These are phyloP conservation scores for Ladona fulva DNA, from an alignment of 1,140 invertebrate species.

Conservation along the genomic window DNA sequence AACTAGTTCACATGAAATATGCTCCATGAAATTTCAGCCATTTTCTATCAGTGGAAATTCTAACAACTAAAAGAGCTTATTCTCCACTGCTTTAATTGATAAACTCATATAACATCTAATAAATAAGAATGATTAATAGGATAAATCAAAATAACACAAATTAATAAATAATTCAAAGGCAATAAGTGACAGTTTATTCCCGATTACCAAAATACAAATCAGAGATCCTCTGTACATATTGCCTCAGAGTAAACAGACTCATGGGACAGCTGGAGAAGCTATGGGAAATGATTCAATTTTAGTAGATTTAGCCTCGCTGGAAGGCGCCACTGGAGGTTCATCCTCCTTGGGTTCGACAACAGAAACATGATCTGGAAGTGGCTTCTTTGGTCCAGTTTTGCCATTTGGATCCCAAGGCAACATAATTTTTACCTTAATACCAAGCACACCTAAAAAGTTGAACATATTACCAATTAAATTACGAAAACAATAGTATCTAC, in stretches of 20 bases:
- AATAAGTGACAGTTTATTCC: not conserved
- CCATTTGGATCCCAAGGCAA: slow-evolving; percentile 94
- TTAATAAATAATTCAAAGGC: no score
- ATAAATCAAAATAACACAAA: no score
- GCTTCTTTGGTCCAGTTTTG: slow-evolving; percentile 94
- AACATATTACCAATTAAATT: no score
- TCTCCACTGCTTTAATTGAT: no score
- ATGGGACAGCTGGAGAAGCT: not conserved
- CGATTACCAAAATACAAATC: not conserved
- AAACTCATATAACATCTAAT: no score
- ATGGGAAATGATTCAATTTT: slow-evolving; percentile 28
- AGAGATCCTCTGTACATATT: not conserved
- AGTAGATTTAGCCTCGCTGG: slow-evolving; percentile 50
- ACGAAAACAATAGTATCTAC: no score
- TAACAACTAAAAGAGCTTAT: no score
- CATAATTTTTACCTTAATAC: slow-evolving; percentile 99
- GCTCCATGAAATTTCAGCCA: no score
- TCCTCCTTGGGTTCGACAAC: slow-evolving; percentile 92
- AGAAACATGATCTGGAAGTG: slow-evolving; percentile 92
- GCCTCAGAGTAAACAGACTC: not conserved
- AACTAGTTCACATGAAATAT: no score
- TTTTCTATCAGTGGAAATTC: no score
- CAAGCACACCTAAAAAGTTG: slow-evolving; percentile 49
- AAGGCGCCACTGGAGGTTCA: slow-evolving; percentile 49
- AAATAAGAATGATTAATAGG: no score